These are phyloP conservation scores for Oriolus oriolus DNA, from an alignment of 2,113 vertebrate genomes.

Conservation along the genomic window DNA sequence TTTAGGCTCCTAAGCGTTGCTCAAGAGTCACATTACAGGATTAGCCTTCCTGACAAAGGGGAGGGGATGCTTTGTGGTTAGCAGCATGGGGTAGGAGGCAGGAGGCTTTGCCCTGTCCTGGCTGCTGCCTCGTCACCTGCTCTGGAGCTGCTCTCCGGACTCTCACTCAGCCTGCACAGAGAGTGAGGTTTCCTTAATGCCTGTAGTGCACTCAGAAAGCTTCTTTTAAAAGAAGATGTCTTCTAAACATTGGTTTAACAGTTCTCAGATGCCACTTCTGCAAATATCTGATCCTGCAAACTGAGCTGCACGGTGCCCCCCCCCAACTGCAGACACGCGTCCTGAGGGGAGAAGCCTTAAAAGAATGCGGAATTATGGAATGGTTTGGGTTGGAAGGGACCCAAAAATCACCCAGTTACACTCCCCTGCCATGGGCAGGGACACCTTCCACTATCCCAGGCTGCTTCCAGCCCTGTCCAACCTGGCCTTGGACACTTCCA, in stretches of 20 bases:
- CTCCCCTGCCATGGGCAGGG: background rate
- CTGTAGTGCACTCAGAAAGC: background rate
- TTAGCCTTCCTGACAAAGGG: constrained; percentile 42
- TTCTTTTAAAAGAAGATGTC: background rate
- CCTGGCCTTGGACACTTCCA: background rate
- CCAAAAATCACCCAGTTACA: background rate
- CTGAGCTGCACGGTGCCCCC: rapidly evolving
- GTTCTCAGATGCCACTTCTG: background rate
- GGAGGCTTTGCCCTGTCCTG: background rate
- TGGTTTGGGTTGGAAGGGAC: background rate
- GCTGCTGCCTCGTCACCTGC: background rate
- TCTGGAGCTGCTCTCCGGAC: background rate
- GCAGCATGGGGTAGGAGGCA: background rate
- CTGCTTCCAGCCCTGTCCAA: rapidly evolving
- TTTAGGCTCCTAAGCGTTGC: constrained; percentile 48
- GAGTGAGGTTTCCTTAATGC: background rate
- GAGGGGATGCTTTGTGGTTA: constrained; percentile 45
- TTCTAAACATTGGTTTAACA: background rate
- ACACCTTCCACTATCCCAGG: background rate
- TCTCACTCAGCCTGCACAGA: background rate
- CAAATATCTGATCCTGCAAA: background rate
- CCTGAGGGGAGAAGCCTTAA: background rate
- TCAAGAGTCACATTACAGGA: constrained; percentile 63
- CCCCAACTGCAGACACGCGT: background rate
- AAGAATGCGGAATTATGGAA: background rate